Evolutionary conservation across 2,888 invertebrate species (phyloP), one percentile per base, ranked within the genome.

Genomic region (Plagodis pulveraria): DNA sequence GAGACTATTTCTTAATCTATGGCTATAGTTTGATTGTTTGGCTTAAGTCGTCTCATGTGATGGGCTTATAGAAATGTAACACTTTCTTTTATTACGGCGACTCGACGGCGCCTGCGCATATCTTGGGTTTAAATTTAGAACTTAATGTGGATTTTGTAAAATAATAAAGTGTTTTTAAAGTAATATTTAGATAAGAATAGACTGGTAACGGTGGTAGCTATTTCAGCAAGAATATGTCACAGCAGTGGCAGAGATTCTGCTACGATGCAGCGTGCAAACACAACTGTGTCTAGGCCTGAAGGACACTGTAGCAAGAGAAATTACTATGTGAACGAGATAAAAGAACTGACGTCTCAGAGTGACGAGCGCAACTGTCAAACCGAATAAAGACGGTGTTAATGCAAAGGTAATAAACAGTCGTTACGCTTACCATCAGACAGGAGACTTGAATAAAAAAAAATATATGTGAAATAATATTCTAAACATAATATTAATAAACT

Each of bases 1-100:
- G 22, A 2, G 22, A 22, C 22, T 22, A 22, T 22, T 22, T 22
- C 22, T 22, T 22, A 22, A 22, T 22, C 22, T 22, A 4, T 22
- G 22, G 2, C 22, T 7, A 38, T 10, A 53, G 48, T 58, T 53
- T 50, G 49, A 53, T 58, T 58, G 49, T 49, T 53, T 36, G 48
- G 34, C 34, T 50, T 33, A 48, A 0, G 9, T 35, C 40, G 12
- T 49, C 53, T 45, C 53, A 58, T 47, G 50, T 54, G 54, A 58
- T 50, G 45, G 8, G 48, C 42, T 12, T 42, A 2, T 45, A 50
- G 52, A 46, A 59, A 59, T 55, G 50, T 59, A 59, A 55, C 59
- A 59, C 59, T 59, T 59, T 59, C 59, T 59, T 59, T 55, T 59
- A 54, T 59, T 50, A 35, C 55, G 33, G 46, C 55, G 47, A 33